Percentiles rank a stretch among this genome's conserved stretches.
Evolutionary conservation across 2,113 vertebrate species (phyloP).

Genomic region (Periophthalmodon schlosseri): DNA sequence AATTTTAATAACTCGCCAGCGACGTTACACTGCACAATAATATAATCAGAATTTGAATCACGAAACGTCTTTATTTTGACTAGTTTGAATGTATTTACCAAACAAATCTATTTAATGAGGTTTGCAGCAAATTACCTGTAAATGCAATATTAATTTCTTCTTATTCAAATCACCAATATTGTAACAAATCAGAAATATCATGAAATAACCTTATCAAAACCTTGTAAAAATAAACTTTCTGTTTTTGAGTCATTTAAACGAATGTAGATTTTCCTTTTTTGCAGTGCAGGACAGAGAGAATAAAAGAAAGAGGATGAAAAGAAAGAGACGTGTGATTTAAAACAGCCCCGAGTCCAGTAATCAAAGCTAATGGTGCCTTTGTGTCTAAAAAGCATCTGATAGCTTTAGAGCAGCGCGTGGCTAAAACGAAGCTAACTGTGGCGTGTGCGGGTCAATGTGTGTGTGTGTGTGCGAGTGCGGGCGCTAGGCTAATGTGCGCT

Average conservation of each 20-base stretch:
- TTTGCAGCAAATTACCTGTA: no score
- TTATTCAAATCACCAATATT: no score
- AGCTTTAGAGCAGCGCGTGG: slow-evolving; percentile 55
- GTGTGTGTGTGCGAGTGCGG: background rate
- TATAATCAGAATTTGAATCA: no score
- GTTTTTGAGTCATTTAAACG: background rate
- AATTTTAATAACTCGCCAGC: no score
- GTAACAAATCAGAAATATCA: no score
- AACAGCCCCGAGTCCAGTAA: slow-evolving; percentile 69
- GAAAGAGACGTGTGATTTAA: slow-evolving; percentile 55
- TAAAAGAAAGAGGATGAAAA: slow-evolving; percentile 40
- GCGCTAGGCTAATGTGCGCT: slow-evolving; percentile 4
- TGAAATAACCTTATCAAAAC: background rate
- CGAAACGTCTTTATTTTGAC: no score
- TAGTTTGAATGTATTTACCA: no score
- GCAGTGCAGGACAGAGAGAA: slow-evolving; percentile 10
- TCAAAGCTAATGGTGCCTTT: slow-evolving; percentile 74
- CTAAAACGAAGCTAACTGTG: slow-evolving; percentile 40
- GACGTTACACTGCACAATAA: no score
- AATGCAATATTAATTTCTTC: no score
- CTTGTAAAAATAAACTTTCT: background rate
- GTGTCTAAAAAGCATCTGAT: slow-evolving; percentile 72
- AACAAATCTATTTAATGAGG: no score
- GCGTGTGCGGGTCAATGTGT: slow-evolving; percentile 24
- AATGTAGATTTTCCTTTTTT: background rate